A percentile compares a stretch with the other conserved stretches of the same genome.
Evolutionary conservation across 1,140 invertebrate genomes (phyloP).

Genomic region (Trichomalopsis sarcophagae): DNA sequence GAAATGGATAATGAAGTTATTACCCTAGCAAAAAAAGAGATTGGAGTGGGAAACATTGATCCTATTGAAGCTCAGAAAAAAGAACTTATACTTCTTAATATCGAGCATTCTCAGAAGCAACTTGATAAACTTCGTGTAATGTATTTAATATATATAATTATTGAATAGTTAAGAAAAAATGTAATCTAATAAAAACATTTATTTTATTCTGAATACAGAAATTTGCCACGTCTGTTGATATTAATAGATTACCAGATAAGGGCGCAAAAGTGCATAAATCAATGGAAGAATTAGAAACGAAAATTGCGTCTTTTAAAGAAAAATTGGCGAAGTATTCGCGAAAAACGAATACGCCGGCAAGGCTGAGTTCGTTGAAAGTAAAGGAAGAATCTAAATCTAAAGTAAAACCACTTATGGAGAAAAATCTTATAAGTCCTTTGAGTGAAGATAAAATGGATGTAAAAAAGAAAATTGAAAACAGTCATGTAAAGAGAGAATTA

Average conservation of each 20-base stretch:
- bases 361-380: not conserved
- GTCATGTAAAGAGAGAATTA: slow-evolving; percentile 12
- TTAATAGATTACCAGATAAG: slow-evolving; percentile 75
- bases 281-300: slow-evolving; percentile 65
- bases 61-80: slow-evolving; percentile 56
- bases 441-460: slow-evolving; percentile 33
- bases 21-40: slow-evolving; percentile 52
- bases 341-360: slow-evolving; percentile 52
- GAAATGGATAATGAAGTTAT: slow-evolving; percentile 46
- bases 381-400: slow-evolving; percentile 8
- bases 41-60: slow-evolving; percentile 56
- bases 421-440: slow-evolving; percentile 7
- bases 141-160: slow-evolving; percentile 39
- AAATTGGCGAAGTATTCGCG: slow-evolving; percentile 72
- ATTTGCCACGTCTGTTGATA: slow-evolving; percentile 71
- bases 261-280: slow-evolving; percentile 72
- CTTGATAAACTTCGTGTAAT: slow-evolving; percentile 60
- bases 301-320: slow-evolving; percentile 68
- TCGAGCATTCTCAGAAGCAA: slow-evolving; percentile 54
- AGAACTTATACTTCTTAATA: slow-evolving; percentile 52
- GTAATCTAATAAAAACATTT: not conserved
- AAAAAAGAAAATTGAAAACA: slow-evolving; percentile 47
- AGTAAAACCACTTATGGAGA: slow-evolving; percentile 57
- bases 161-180: not conserved
- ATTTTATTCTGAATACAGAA: slow-evolving; percentile 64